Base-by-base conservation (phyloP, 2,113 vertebrate genomes). In the Dissostichus mawsoni region DNA sequence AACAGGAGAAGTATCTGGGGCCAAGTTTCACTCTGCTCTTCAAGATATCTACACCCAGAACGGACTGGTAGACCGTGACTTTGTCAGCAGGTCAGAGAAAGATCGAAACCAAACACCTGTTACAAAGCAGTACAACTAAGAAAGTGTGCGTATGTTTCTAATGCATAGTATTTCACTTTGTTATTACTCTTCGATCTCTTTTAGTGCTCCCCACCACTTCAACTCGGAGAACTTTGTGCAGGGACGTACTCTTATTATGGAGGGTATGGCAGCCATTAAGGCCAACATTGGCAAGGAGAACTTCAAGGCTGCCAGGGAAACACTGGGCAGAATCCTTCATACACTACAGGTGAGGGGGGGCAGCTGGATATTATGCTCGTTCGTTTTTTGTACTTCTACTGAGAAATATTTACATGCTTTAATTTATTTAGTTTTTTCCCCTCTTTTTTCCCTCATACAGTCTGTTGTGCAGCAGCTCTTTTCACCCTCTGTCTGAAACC, bases 41-140 rank as follows among this genome's bases (percentile, higher is more conserved):
- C 93, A 93, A 73, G 74, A 93, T 18, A 93, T 95, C 69, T 94
- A 94, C 58, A 44, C 14, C 11, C 91, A 94, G 85, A 94, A 95
- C 0, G 87, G 83, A 14, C 36, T 92, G 33, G 85, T 95, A 12
- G 95, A 95, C 69, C 81, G 82, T 0, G 74, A 94, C 80, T 92
- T 93, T 50, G 68, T 74, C 74, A 72, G 57, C 79, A 94, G 92
- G 93, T 94, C 9, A 1, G 45, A 55, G 2, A 29, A 45, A 53
- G 4, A 10, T 2, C 8, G 5, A 8, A 58, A 68, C 0, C 57
- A 33, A 41, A 48, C 17, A 13, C 33, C 11, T 11, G 4, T 48
- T 13, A 11, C 36, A 63, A 11, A 18, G 10, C n/a, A 51, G 41
- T 48, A 2, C 8, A 41, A 41, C 36, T 41, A 41, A 41, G 5